Evolutionary conservation across 1,140 invertebrate species (phyloP).

Genomic region (Lucilia cuprina): DNA sequence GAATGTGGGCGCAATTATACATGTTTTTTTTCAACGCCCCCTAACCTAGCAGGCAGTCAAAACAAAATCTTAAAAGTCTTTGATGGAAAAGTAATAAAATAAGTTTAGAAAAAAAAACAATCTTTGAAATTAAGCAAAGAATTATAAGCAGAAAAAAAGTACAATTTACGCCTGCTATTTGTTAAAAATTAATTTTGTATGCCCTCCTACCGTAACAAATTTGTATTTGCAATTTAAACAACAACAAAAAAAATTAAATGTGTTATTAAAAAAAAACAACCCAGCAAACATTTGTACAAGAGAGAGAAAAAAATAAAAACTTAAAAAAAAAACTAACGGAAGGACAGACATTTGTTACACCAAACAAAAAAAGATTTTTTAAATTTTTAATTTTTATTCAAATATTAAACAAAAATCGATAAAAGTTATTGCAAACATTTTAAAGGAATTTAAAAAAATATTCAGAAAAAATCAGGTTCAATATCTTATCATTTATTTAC

Average conservation of each 20-base stretch:
- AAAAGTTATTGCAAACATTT: too few relatives aligned
- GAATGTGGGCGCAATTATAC: constrained; percentile 13
- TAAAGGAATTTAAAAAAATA: too few relatives aligned
- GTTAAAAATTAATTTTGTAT: background rate
- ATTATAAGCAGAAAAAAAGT: background rate
- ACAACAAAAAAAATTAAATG: background rate
- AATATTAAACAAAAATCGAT: too few relatives aligned
- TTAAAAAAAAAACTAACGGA: too few relatives aligned
- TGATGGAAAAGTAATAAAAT: background rate
- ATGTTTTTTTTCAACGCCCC: constrained; percentile 1
- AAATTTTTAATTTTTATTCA: too few relatives aligned
- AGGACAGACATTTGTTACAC: too few relatives aligned
- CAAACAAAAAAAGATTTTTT: too few relatives aligned
- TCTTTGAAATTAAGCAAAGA: background rate
- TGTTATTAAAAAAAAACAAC: background rate
- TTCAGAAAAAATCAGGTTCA: too few relatives aligned
- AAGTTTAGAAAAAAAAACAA: background rate
- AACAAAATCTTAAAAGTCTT: background rate
- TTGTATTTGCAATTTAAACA: background rate
- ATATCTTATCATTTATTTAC: too few relatives aligned
- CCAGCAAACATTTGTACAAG: background rate
- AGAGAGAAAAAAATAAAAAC: too few relatives aligned
- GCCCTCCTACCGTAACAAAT: constrained; percentile 13
- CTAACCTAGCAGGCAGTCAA: background rate
- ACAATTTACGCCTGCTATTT: background rate